Percentiles rank a stretch among this genome's conserved stretches.
phyloP scores from a whole-genome alignment of 1,140 invertebrate genomes.

The Drosophila santomea region DNA sequence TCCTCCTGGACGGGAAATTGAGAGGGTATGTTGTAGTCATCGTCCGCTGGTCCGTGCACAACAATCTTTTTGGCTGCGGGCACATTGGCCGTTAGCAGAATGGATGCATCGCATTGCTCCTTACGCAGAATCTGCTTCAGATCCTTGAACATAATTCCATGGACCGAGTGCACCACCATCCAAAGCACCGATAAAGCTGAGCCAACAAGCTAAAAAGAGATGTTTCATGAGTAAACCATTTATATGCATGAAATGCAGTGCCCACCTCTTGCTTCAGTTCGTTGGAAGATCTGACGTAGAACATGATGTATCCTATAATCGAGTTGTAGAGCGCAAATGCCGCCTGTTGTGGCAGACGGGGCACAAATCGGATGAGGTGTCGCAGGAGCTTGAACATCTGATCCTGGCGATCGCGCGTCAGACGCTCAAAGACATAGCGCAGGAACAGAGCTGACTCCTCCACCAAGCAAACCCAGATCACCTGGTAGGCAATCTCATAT shows the following conservation, averaged over 20 bases:
- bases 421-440: constrained; percentile 96
- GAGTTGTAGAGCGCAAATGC: constrained; percentile 99
- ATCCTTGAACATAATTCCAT: constrained; percentile 99
- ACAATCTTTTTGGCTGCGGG: constrained; percentile 99
- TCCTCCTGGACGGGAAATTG: constrained; percentile 99
- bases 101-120: constrained; percentile 99
- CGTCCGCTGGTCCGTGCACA: constrained; percentile 92
- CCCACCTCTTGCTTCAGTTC: constrained; percentile 94
- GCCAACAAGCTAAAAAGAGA: constrained; percentile 89
- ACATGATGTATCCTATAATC: constrained; percentile 99
- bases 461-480: constrained; percentile 98
- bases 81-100: constrained; percentile 98
- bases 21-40: constrained; percentile 97
- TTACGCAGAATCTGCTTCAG: constrained; percentile 99
- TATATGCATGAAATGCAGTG: not conserved
- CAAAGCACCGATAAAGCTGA: constrained; percentile 97
- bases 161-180: constrained; percentile 98
- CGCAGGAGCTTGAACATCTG: constrained; percentile 97
- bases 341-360: constrained; percentile 97
- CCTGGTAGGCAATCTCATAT: constrained; percentile 95
- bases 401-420: constrained; percentile 98
- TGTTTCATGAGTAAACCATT: too few relatives aligned
- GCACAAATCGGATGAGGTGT: constrained; percentile 96
- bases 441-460: constrained; percentile 99
- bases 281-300: constrained; percentile 97